A percentile compares a stretch with the other conserved stretches of the same genome.
phyloP scores from a whole-genome alignment of 2,888 invertebrate genomes.

The Theretra japonica region DNA sequence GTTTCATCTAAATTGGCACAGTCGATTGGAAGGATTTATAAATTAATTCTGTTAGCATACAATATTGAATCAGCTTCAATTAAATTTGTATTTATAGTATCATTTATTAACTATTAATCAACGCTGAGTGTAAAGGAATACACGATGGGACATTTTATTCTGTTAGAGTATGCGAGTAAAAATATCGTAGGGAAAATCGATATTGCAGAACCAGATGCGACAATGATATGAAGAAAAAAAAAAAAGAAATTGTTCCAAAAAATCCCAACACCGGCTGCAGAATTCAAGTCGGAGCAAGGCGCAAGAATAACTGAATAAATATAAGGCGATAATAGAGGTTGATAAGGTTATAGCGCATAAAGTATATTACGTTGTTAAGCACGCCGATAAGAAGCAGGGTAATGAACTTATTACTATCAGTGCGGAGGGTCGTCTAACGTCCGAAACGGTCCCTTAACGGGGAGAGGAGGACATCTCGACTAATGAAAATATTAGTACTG shows the following conservation, averaged over 20 bases:
- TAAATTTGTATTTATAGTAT: background rate
- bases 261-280: too few species aligned
- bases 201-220: too few species aligned
- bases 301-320: background rate
- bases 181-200: too few species aligned
- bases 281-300: too few species aligned
- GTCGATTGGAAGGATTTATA: background rate
- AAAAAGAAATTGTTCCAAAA: too few species aligned
- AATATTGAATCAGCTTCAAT: background rate
- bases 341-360: background rate
- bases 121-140: too few species aligned
- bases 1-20: background rate
- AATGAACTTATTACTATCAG: constrained; percentile 6
- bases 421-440: background rate
- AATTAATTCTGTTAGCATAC: background rate
- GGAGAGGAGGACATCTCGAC: background rate
- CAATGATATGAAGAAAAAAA: too few species aligned
- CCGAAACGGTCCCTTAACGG: constrained; percentile 9
- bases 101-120: too few species aligned
- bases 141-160: too few species aligned
- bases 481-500: constrained; percentile 25
- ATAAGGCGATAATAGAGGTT: background rate
- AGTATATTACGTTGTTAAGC: background rate
- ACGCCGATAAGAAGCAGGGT: background rate
- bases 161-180: too few species aligned